phyloP scores from a whole-genome alignment of 2,888 invertebrate species.

The Trimorus sp. region DNA sequence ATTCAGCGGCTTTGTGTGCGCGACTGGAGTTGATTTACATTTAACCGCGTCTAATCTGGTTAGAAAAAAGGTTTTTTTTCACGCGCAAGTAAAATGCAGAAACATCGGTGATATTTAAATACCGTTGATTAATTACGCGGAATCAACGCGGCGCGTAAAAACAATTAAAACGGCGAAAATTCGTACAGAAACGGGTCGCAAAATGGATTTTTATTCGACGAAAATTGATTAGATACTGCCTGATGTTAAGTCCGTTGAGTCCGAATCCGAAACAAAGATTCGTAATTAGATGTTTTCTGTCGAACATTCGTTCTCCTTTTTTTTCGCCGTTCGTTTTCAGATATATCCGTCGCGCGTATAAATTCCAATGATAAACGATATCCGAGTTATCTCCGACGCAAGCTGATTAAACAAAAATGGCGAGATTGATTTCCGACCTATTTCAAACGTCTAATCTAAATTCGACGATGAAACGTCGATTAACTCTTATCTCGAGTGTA shows the following conservation, averaged over 20 bases:
- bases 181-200: too few relatives aligned
- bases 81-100: neutral
- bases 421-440: conserved; percentile 63
- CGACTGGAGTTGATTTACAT: conserved; percentile 40
- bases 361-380: conserved; percentile 57
- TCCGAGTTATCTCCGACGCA: conserved; percentile 56
- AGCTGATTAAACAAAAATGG: conserved; percentile 61
- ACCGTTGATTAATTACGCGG: neutral
- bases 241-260: conserved; percentile 1
- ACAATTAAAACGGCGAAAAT: too few relatives aligned
- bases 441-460: conserved; percentile 62
- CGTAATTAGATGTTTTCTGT: conserved; percentile 13
- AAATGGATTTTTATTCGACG: neutral
- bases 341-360: conserved; percentile 35
- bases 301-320: conserved; percentile 9
- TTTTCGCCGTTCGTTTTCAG: conserved; percentile 3
- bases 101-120: conserved; percentile 1
- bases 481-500: conserved; percentile 61
- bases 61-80: conserved; percentile 6
- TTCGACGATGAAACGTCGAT: conserved; percentile 65
- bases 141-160: too few relatives aligned
- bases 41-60: conserved; percentile 20
- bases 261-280: conserved; percentile 7
- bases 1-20: conserved; percentile 35
- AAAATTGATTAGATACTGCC: neutral